Conservation (phyloP, 2,888 invertebrate genomes). For the Dendrolimus houi region DNA sequence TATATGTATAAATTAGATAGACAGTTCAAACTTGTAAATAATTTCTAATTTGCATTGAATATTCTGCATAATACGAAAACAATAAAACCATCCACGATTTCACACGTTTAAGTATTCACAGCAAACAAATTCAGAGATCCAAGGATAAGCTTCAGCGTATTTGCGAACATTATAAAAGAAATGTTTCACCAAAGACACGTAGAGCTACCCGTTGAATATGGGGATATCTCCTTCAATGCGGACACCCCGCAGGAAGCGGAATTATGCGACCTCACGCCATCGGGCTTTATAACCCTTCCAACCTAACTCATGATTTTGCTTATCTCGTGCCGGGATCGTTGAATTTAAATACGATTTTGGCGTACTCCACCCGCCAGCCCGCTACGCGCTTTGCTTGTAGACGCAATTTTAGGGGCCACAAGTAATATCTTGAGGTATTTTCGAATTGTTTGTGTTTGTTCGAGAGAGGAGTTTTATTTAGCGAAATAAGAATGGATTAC, state of each 20-base stretch:
- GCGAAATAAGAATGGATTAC: not conserved
- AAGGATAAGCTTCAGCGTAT: conserved; percentile 18
- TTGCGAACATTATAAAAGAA: conserved; percentile 20
- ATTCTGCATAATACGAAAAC: not conserved
- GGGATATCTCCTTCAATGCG: conserved; percentile 34
- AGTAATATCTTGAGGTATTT: conserved; percentile 39
- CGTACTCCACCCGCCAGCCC: conserved; percentile 43
- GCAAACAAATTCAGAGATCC: conserved; percentile 17
- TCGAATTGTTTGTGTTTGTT: conserved; percentile 37
- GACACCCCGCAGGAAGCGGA: conserved; percentile 46
- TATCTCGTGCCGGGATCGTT: conserved; percentile 62
- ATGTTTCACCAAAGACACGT: conserved; percentile 13
- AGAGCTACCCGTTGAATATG: conserved; percentile 29
- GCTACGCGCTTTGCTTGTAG: conserved; percentile 40
- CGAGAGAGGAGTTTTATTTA: conserved; percentile 19
- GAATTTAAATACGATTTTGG: conserved; percentile 71
- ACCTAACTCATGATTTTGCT: conserved; percentile 70
- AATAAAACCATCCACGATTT: not conserved
- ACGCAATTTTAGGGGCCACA: conserved; percentile 45
- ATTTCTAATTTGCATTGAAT: not conserved
- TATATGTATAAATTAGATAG: too few relatives aligned
- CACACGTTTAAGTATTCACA: conserved; percentile 5
- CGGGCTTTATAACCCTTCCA: conserved; percentile 66
- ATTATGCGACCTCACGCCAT: conserved; percentile 72
- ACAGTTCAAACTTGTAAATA: not conserved